Conservation (phyloP, 2,797 vertebrate genomes). For the Aplochiton taeniatus region DNA sequence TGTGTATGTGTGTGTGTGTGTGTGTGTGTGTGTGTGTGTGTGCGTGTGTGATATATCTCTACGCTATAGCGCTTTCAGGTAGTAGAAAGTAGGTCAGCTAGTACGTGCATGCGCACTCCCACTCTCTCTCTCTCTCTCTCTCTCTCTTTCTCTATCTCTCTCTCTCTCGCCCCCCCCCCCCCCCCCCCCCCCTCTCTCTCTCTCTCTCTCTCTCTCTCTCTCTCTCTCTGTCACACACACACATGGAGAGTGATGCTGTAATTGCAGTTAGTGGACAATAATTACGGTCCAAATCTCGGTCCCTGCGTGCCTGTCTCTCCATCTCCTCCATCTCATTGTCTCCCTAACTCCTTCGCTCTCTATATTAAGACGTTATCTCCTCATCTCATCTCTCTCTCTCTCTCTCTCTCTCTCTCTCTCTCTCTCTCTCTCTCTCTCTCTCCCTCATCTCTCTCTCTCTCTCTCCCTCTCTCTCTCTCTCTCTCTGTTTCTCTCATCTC, state of each 20-base stretch:
- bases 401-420: too few relatives aligned
- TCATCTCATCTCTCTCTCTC: too few relatives aligned
- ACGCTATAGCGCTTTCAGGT: slow-evolving; percentile 11
- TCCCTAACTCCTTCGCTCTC: too few relatives aligned
- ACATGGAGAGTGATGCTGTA: too few relatives aligned
- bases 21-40: background rate
- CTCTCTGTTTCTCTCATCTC: background rate
- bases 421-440: too few relatives aligned
- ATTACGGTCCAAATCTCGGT: too few relatives aligned
- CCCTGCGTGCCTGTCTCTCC: too few relatives aligned
- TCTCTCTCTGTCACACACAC: background rate
- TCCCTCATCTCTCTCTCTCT: background rate
- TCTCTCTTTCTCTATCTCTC: background rate
- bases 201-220: background rate
- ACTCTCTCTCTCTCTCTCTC: background rate
- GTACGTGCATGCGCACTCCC: background rate
- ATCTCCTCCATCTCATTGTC: too few relatives aligned
- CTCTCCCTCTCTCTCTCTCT: background rate
- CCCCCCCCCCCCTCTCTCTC: background rate
- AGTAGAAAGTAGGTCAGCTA: slow-evolving; percentile 16
- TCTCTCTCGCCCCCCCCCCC: background rate
- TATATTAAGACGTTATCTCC: too few relatives aligned
- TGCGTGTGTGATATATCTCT: background rate
- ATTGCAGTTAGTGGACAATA: too few relatives aligned
- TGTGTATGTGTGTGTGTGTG: background rate